A percentile compares a stretch with the other conserved stretches of the same genome.
Evolutionary conservation across 2,113 vertebrate species (phyloP).

Genomic region (Hystrix cristata): DNA sequence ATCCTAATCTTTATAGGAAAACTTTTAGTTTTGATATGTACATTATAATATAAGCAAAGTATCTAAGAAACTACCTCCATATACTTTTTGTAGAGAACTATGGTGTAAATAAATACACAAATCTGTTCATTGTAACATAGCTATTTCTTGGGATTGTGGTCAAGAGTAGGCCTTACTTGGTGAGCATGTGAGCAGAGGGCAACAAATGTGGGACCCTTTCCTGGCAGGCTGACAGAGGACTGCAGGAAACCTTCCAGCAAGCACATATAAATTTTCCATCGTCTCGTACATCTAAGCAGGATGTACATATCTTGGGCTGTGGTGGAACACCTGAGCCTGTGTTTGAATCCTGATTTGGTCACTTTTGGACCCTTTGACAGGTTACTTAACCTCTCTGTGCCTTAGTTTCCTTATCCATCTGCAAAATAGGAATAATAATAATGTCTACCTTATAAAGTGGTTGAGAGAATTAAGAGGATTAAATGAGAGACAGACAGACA

Average conservation of each 20-base stretch:
- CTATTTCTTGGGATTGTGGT: not conserved
- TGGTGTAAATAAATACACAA: not conserved
- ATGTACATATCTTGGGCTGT: not conserved
- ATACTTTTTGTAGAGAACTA: not conserved
- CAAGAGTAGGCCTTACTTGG: not conserved
- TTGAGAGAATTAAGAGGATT: not conserved
- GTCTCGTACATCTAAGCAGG: not conserved
- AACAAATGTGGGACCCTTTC: not conserved
- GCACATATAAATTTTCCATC: not conserved
- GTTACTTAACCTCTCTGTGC: not conserved
- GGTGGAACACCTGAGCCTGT: not conserved
- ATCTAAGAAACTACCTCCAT: not conserved
- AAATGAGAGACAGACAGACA: not conserved
- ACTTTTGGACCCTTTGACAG: not conserved
- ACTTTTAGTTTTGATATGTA: not conserved
- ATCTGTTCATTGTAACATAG: not conserved
- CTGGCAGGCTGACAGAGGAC: not conserved
- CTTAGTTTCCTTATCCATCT: not conserved
- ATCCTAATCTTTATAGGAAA: not conserved
- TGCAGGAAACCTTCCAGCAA: not conserved
- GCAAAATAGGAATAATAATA: slow-evolving; percentile 13
- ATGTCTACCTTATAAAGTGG: not conserved
- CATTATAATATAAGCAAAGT: not conserved
- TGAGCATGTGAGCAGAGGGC: not conserved
- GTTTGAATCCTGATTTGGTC: not conserved